Evolutionary conservation across 1,140 invertebrate genomes (phyloP), one percentile per base, ranked within the genome.

Genomic region (Arion vulgaris): DNA sequence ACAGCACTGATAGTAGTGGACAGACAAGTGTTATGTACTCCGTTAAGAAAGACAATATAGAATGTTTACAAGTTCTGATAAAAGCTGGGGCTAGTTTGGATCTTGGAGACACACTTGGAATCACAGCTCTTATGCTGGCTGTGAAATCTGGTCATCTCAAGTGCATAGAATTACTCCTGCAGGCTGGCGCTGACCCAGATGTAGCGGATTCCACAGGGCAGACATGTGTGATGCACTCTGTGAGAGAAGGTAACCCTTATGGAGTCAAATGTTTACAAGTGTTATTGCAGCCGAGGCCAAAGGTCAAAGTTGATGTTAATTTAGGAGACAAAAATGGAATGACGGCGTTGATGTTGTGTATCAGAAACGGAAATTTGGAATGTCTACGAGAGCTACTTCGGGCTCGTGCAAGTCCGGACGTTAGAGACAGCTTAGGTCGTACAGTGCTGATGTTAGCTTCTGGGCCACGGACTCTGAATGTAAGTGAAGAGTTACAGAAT

Each of bases 1-100:
- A 72, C 38, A 4, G 36, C 11, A 2, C 15, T 23, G 71, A 72
- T 39, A 39, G 39, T n/a, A 72, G 28, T 72, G 71, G 71, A 11
- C 19, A 39, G 39, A 72, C 71, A 28, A 41, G 71, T 72, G 7
- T 72, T 13, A 72, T 72, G 39, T 39, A 41, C 9, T 23, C 71
- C 19, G 71, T 45, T 9, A 45, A 45, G 11, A 72, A 72, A 41
- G 71, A 45, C 11, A 39, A 72, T 41, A 26, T 39, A 23, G 71
- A 39, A n/a, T 72, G 71, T 23, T n/a, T 72, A 19, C 36, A 72
- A 38, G 26, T 41, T 13, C 26, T 72, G 13, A 72, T 72, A 7
- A 72, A 41, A 45, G 71, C 71, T 11, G 71, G 71, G 36, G 36
- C 71, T 41, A 72, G 41, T 39, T 19, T 72, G 36, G 28, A 72